Percentiles rank a stretch among this genome's conserved stretches.
phyloP scores from a whole-genome alignment of 2,797 vertebrate genomes.

The Eulemur rubriventer region DNA sequence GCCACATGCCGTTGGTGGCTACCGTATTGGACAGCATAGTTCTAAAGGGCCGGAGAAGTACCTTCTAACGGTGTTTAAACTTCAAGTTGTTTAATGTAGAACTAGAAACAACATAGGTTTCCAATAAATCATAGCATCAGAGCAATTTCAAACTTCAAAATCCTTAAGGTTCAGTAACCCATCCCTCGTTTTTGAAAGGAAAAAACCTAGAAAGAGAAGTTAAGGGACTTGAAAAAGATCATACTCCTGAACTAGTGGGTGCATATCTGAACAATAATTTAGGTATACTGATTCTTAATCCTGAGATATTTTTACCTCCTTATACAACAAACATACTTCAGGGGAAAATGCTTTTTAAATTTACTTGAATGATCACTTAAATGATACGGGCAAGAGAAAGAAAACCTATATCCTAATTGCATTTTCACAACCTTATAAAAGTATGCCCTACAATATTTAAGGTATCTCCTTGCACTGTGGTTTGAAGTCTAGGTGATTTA shows the following conservation, averaged over 20 bases:
- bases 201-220: background rate
- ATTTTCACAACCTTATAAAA: background rate
- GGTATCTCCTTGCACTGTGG: background rate
- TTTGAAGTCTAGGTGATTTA: background rate
- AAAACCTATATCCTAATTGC: background rate
- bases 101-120: background rate
- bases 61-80: background rate
- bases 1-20: background rate
- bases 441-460: background rate
- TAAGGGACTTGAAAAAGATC: background rate
- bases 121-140: background rate
- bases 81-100: background rate
- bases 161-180: background rate
- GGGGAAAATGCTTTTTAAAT: background rate
- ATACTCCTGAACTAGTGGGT: background rate
- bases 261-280: background rate
- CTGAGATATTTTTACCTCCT: background rate
- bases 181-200: background rate
- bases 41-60: background rate
- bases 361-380: slow-evolving; percentile 28
- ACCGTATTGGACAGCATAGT: background rate
- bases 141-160: background rate
- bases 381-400: background rate
- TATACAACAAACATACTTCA: background rate
- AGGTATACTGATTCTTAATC: background rate